Conservation (phyloP, 92 coral and sea anemone species). For the Heliopora coerulea region DNA sequence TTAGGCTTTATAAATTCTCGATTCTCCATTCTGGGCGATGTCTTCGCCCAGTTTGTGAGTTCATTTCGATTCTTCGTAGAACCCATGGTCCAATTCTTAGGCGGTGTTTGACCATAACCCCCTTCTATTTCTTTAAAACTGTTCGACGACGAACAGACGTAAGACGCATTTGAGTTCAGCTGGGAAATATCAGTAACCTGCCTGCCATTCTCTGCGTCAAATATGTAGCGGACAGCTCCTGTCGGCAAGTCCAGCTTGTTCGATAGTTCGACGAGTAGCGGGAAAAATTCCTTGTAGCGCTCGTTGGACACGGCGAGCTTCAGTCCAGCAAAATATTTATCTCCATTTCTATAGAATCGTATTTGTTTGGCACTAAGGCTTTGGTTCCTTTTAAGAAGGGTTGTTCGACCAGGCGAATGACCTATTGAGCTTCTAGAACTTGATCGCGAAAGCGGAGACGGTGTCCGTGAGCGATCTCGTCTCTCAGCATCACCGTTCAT, state of each 20-base stretch:
- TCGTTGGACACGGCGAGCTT: constrained; percentile 93
- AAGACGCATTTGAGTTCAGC: constrained; percentile 77
- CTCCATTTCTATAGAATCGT: constrained; percentile 95
- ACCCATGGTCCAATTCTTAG: constrained; percentile 28
- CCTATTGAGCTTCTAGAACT: constrained; percentile 81
- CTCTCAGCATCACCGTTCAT: constrained; percentile 90
- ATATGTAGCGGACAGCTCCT: constrained; percentile 85
- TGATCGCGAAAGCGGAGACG: constrained; percentile 82
- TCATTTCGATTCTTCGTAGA: constrained; percentile 20
- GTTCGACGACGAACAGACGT: constrained; percentile 80
- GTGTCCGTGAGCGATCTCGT: constrained; percentile 66
- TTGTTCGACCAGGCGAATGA: constrained; percentile 75
- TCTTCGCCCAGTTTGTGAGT: constrained; percentile 34
- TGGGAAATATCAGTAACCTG: constrained; percentile 78
- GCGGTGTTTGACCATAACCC: constrained; percentile 67
- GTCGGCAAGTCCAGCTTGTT: constrained; percentile 79
- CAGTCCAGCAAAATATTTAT: constrained; percentile 81
- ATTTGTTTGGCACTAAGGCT: constrained; percentile 92
- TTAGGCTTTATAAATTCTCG: constrained; percentile 94
- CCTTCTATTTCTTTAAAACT: constrained; percentile 66
- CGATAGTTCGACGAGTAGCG: constrained; percentile 87
- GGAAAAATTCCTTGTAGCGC: constrained; percentile 91
- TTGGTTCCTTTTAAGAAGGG: constrained; percentile 94
- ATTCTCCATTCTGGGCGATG: constrained; percentile 40
- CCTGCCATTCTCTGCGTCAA: constrained; percentile 74